Conservation (phyloP, 2,797 vertebrate species). For the Propithecus deckenii region DNA sequence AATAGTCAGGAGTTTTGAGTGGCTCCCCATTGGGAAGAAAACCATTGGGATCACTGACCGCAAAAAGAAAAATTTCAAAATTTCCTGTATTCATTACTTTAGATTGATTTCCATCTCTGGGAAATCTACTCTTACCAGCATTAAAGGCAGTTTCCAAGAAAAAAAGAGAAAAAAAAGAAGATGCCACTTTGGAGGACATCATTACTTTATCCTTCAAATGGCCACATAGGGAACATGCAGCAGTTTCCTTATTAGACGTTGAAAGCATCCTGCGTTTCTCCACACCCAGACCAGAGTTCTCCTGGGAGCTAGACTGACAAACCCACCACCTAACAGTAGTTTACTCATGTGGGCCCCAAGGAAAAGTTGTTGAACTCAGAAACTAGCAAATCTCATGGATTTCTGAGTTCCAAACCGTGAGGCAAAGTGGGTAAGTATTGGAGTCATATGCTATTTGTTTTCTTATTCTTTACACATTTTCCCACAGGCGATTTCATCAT, state of each 20-base stretch:
- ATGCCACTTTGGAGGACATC: not conserved
- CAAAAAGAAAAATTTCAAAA: slow-evolving; percentile 19
- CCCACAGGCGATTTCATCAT: not conserved
- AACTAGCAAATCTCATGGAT: not conserved
- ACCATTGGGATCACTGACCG: slow-evolving; percentile 34
- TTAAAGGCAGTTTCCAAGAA: not conserved
- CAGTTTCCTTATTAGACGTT: not conserved
- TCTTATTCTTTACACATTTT: slow-evolving; percentile 1
- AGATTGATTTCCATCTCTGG: not conserved
- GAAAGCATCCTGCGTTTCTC: not conserved
- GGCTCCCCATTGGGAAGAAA: not conserved
- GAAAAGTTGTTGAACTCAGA: not conserved
- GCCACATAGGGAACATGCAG: not conserved
- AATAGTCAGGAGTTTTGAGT: not conserved
- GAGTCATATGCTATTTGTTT: not conserved
- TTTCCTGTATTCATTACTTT: slow-evolving; percentile 56
- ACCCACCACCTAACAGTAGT: not conserved
- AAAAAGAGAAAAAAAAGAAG: not conserved
- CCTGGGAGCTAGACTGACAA: not conserved
- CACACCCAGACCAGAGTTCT: not conserved
- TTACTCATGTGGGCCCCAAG: fast-evolving
- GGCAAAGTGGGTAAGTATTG: not conserved
- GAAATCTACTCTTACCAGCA: slow-evolving; percentile 22
- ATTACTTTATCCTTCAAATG: not conserved
- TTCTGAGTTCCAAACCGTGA: not conserved